Evolutionary conservation across 2,888 invertebrate genomes (phyloP).

Genomic region (Megaustenia siamemsis): DNA sequence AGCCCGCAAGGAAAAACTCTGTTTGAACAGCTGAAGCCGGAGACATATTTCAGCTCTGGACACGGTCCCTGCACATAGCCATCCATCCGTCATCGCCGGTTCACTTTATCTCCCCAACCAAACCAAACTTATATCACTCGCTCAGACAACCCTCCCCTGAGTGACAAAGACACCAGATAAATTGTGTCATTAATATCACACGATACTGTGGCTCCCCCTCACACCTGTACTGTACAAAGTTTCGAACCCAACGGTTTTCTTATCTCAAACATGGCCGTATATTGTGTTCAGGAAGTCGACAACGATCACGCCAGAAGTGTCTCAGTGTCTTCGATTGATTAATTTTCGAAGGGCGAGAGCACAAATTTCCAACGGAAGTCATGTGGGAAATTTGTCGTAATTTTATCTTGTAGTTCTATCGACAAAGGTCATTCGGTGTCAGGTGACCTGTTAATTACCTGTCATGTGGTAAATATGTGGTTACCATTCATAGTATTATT

Average conservation of each 20-base stretch:
- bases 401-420: background rate
- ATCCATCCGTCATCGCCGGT: background rate
- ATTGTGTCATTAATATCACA: background rate
- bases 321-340: no score
- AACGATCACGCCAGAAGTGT: background rate
- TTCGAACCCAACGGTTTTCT: background rate
- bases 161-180: background rate
- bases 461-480: background rate
- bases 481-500: no score
- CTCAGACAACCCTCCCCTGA: background rate
- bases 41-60: background rate
- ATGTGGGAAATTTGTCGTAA: background rate
- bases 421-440: background rate
- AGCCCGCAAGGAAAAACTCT: no score
- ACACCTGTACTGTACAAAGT: constrained; percentile 7
- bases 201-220: background rate
- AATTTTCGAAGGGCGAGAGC: no score
- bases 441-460: background rate
- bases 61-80: background rate
- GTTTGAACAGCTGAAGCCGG: background rate
- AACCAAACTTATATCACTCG: background rate
- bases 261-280: background rate
- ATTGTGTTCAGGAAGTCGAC: background rate
- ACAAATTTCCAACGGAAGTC: background rate
- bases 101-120: background rate